phyloP scores from a whole-genome alignment of 2,888 invertebrate genomes.

The Creontiades dilutus region DNA sequence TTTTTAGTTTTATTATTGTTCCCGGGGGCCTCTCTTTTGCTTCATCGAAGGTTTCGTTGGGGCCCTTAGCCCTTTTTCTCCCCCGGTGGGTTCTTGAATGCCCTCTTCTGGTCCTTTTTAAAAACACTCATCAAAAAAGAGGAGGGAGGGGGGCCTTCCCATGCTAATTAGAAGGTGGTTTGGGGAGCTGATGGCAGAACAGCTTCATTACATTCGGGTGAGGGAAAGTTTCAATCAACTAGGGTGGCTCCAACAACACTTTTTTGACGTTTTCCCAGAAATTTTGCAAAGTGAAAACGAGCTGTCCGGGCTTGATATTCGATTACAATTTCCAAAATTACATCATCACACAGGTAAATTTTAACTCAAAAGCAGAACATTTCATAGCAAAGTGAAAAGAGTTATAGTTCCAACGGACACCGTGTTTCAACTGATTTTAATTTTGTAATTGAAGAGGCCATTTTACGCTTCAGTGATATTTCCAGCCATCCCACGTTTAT shows the following conservation, averaged over 20 bases:
- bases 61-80: conserved; percentile 26
- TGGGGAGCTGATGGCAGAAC: conserved; percentile 19
- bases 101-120: conserved; percentile 8
- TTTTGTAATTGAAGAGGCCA: too few species aligned
- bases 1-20: conserved; percentile 49
- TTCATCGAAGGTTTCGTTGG: conserved; percentile 9
- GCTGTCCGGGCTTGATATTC: neutral
- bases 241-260: conserved; percentile 37
- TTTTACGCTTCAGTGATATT: too few species aligned
- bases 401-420: too few species aligned
- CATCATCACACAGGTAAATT: too few species aligned
- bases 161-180: conserved; percentile 49
- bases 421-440: too few species aligned
- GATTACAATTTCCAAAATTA: neutral
- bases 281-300: neutral
- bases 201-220: conserved; percentile 29
- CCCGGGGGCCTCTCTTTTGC: neutral
- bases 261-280: neutral
- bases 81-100: conserved; percentile 12
- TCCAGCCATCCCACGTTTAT: too few species aligned
- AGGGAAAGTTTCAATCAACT: conserved; percentile 42
- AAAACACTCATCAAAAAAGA: conserved; percentile 46
- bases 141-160: neutral
- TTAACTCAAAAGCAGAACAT: too few species aligned
- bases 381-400: too few species aligned